These are phyloP conservation scores for Chelonoidis abingdonii DNA, from an alignment of 2,113 vertebrate genomes.

Conservation along the genomic window DNA sequence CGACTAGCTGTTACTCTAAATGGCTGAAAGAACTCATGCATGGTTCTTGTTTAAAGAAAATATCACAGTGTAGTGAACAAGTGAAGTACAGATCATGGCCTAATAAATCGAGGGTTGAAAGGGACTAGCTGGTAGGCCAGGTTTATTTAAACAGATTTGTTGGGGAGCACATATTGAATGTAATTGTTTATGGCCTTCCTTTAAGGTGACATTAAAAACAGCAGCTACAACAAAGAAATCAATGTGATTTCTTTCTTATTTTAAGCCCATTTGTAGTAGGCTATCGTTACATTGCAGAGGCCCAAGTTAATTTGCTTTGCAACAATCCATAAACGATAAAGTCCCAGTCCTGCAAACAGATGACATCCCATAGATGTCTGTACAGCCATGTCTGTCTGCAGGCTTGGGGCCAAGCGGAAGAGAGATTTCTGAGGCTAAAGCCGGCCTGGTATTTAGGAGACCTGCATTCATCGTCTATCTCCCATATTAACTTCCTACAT, in stretches of 20 bases:
- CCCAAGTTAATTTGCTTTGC: rapidly evolving
- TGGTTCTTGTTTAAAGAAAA: background rate
- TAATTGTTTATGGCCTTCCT: background rate
- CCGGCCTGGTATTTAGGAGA: background rate
- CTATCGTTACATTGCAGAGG: rapidly evolving
- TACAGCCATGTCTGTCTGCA: background rate
- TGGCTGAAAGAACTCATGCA: background rate
- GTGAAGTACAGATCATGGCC: rapidly evolving
- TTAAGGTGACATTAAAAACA: background rate
- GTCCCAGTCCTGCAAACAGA: background rate
- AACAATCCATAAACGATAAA: background rate
- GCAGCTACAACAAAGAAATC: background rate
- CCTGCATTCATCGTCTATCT: background rate
- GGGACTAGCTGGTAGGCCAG: background rate
- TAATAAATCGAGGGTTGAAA: background rate
- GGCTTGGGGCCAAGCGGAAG: background rate
- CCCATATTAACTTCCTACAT: background rate
- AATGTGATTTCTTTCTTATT: rapidly evolving
- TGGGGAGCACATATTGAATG: background rate
- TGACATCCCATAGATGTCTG: rapidly evolving
- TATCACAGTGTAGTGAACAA: rapidly evolving
- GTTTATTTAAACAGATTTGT: background rate
- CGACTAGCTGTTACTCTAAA: background rate
- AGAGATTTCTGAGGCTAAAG: background rate
- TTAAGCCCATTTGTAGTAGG: background rate